Percentiles rank a stretch among this genome's conserved stretches.
Evolutionary conservation across 2,888 invertebrate genomes (phyloP).

Genomic region (Mythimna loreyi): DNA sequence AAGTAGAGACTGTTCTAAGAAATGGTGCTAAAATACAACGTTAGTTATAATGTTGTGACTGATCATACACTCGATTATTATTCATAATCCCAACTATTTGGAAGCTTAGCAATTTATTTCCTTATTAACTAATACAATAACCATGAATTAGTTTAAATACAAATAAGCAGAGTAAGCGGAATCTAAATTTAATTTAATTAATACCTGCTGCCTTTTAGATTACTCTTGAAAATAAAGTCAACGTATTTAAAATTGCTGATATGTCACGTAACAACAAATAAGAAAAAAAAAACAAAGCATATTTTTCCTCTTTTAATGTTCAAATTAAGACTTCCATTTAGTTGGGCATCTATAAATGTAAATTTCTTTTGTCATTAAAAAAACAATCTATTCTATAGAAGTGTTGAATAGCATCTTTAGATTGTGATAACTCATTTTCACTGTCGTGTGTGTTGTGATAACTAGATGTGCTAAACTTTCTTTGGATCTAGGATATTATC

Average conservation of each 20-base stretch:
- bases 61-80: slow-evolving; percentile 1
- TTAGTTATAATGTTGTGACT: neutral
- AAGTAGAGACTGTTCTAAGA: slow-evolving; percentile 21
- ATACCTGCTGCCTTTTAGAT: too few species aligned
- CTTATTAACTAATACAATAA: too few species aligned
- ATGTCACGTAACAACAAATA: too few species aligned
- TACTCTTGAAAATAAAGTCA: neutral
- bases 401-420: slow-evolving; percentile 47
- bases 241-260: neutral
- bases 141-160: too few species aligned
- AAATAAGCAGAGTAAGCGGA: too few species aligned
- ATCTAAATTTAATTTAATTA: too few species aligned
- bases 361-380: slow-evolving; percentile 14
- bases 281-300: neutral
- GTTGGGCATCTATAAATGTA: slow-evolving; percentile 17
- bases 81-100: slow-evolving; percentile 14
- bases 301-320: neutral
- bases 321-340: slow-evolving; percentile 27
- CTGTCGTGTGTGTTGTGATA: slow-evolving; percentile 76
- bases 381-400: slow-evolving; percentile 17
- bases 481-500: slow-evolving; percentile 86
- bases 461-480: slow-evolving; percentile 82
- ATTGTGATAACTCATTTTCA: slow-evolving; percentile 65
- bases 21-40: neutral
- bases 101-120: slow-evolving; percentile 1